Evolutionary conservation across 2,888 invertebrate species (phyloP).

Genomic region (Parnassius mnemosyne): DNA sequence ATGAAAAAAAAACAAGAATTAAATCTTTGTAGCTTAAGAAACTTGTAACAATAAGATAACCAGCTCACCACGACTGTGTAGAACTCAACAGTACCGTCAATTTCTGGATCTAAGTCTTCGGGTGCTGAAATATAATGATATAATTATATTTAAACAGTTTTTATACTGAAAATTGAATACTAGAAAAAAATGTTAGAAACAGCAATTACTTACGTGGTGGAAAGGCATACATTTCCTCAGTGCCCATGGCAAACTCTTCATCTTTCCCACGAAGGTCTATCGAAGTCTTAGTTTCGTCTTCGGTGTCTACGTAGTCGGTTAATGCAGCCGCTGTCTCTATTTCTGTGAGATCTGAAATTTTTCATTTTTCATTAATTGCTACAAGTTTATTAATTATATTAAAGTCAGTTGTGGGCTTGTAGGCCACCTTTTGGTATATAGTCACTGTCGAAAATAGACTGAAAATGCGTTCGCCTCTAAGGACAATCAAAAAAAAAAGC

Average conservation of each 20-base stretch:
- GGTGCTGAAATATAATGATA: slow-evolving; percentile 53
- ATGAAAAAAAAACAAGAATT: no score
- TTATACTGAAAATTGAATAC: no score
- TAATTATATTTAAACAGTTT: neutral
- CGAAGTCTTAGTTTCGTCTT: slow-evolving; percentile 46
- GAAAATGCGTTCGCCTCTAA: no score
- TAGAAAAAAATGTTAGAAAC: no score
- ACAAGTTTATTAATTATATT: no score
- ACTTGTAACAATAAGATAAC: no score
- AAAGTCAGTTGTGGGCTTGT: no score
- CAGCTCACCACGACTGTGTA: slow-evolving; percentile 65
- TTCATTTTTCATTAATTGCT: neutral
- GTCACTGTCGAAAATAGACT: no score
- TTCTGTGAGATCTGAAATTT: slow-evolving; percentile 34
- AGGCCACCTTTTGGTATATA: no score
- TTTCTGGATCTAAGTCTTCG: slow-evolving; percentile 73
- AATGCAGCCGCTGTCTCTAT: slow-evolving; percentile 52
- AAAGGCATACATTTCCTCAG: slow-evolving; percentile 61
- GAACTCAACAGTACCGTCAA: slow-evolving; percentile 79
- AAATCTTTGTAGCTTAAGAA: no score
- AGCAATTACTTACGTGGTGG: slow-evolving; percentile 55
- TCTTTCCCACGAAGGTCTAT: slow-evolving; percentile 48
- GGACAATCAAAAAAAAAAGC: no score
- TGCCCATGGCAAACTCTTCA: slow-evolving; percentile 43
- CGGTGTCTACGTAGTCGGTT: slow-evolving; percentile 40